phyloP scores from a whole-genome alignment of 1,140 invertebrate genomes.

The Drosophila seguyi region DNA sequence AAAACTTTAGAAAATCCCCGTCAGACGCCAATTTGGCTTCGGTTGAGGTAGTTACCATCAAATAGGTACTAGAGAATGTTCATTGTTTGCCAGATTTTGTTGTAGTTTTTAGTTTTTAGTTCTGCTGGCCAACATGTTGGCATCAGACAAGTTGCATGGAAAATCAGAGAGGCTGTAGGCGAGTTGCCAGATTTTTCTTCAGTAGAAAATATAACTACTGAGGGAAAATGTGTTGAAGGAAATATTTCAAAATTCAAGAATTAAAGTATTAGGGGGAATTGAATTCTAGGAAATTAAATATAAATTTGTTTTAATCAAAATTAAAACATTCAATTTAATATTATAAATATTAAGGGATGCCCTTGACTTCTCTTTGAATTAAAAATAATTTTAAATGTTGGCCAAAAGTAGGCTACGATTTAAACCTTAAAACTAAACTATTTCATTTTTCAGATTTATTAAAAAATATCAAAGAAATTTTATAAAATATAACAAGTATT shows the following conservation, averaged over 20 bases:
- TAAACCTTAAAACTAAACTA: neutral
- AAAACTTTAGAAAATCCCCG: conserved; percentile 18
- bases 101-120: conserved; percentile 21
- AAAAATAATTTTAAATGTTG: too few relatives aligned
- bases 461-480: neutral
- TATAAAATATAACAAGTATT: too few relatives aligned
- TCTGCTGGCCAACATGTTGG: conserved; percentile 44
- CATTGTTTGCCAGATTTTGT: conserved; percentile 24
- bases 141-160: conserved; percentile 47
- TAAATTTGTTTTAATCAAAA: neutral
- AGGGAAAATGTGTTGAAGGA: neutral
- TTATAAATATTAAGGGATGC: neutral
- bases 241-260: neutral
- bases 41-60: conserved; percentile 19
- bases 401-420: too few relatives aligned
- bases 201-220: neutral
- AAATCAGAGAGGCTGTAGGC: neutral
- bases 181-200: conserved; percentile 34
- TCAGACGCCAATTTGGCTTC: conserved; percentile 37
- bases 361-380: neutral
- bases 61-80: conserved; percentile 34
- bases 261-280: neutral
- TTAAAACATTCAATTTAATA: neutral
- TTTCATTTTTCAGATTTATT: too few relatives aligned
- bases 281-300: neutral